phyloP scores from a whole-genome alignment of 2,113 vertebrate genomes.

The Mesitornis unicolor region DNA sequence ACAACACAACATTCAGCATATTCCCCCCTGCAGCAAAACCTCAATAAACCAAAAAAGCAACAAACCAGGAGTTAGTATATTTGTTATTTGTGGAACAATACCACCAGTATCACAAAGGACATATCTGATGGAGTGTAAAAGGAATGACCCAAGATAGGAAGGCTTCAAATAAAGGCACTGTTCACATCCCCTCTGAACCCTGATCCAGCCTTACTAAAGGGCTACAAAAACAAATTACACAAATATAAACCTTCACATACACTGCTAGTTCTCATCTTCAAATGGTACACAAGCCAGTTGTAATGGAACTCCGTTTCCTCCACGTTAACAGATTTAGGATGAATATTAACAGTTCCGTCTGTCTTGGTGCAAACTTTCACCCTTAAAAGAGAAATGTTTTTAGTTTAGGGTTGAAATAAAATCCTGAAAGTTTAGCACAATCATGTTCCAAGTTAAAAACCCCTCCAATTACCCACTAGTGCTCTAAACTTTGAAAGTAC shows the following conservation, averaged over 20 bases:
- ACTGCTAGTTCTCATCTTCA: conserved; percentile 97
- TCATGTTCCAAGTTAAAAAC: background rate
- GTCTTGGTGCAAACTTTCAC: conserved; percentile 92
- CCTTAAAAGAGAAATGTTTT: conserved; percentile 62
- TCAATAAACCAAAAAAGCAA: background rate
- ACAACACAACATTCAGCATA: no score
- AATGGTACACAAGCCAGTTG: conserved; percentile 95
- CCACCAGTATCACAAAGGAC: background rate
- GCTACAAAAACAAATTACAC: background rate
- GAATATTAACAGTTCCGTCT: conserved; percentile 91
- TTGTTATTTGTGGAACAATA: background rate
- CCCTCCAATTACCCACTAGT: background rate
- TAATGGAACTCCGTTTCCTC: conserved; percentile 91
- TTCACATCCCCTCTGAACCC: background rate
- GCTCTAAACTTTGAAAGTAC: background rate
- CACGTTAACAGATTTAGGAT: conserved; percentile 95
- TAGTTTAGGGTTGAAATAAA: background rate
- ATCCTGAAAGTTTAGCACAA: background rate
- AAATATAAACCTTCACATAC: conserved; percentile 74
- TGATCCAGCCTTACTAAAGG: background rate
- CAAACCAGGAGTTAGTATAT: no score
- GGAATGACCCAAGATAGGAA: background rate
- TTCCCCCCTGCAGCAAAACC: no score
- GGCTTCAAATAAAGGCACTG: background rate
- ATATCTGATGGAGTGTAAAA: background rate